Evolutionary conservation across 2,797 vertebrate species (phyloP), one percentile per base, ranked within the genome.

Genomic region (Chloroceryle amazona): DNA sequence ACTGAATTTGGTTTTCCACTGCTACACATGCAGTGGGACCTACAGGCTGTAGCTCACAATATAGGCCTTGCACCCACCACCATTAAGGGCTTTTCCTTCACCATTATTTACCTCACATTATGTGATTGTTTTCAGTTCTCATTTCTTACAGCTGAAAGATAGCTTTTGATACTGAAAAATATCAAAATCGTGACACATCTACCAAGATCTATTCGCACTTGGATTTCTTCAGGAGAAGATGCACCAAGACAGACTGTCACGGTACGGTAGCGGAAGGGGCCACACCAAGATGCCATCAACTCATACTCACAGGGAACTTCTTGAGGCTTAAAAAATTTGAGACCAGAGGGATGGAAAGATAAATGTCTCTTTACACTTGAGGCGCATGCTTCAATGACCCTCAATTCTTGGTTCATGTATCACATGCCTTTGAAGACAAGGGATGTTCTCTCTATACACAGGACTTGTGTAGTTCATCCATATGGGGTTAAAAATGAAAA

Each of bases 1-100:
- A 41, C 2, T 15, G 11, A 41, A n/a, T n/a, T 67, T 39, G 21
- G 12, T 57, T 25, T 41, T n/a, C 26, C 42, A 19, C 37, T 29
- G 37, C 55, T 29, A 20, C 33, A 6, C 14, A 5, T 5, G 16
- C 37, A 9, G 61, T 18, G 0, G 0, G 54, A 52, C 21, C 49
- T 78, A 19, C 21, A 11, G 47, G 23, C 35, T 22, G 49, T 3
- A 63, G 35, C 6, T 73, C n/a, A 62, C 47, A 62, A 15, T 3
- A 15, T 3, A 2, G 1, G 5, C 14, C n/a, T 39, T 41, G 23
- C 31, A 23, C 57, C n/a, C 51, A n/a, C 11, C 11, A 3, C 67
- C 29, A 20, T 20, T 47, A 51, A 3, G n/a, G 37, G 20, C 26
- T n/a, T 23, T 60, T 51, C 28, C 21, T 41, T 12, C 29, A 23